phyloP scores from a whole-genome alignment of 2,888 invertebrate species.

The Microctonus brassicae region DNA sequence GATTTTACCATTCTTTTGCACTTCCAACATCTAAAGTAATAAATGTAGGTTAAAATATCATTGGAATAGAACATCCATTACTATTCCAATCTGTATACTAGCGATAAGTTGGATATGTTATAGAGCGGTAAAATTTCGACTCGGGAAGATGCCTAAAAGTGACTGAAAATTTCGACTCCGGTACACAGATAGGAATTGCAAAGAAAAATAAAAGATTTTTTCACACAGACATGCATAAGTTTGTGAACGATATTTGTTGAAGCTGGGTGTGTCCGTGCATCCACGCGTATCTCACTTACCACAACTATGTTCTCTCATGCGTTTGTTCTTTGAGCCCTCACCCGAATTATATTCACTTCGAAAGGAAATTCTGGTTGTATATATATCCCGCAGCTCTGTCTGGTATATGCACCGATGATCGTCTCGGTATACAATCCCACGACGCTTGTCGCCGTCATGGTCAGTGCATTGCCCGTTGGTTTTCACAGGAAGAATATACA shows the following conservation, averaged over 20 bases:
- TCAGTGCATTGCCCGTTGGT: slow-evolving; percentile 7
- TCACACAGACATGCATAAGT: too few relatives aligned
- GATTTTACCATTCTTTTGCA: too few relatives aligned
- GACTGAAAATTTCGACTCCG: too few relatives aligned
- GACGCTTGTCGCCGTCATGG: slow-evolving; percentile 26
- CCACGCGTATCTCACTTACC: slow-evolving; percentile 41
- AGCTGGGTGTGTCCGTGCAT: slow-evolving; percentile 33
- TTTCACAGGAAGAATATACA: slow-evolving; percentile 16
- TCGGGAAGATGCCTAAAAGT: too few relatives aligned
- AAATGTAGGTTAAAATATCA: too few relatives aligned
- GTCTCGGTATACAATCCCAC: slow-evolving; percentile 1
- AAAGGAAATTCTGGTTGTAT: slow-evolving; percentile 35
- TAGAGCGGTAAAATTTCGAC: too few relatives aligned
- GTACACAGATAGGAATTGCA: too few relatives aligned
- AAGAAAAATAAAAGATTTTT: too few relatives aligned
- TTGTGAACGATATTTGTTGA: neutral
- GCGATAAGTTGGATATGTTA: too few relatives aligned
- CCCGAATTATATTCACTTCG: slow-evolving; percentile 46
- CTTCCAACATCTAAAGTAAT: too few relatives aligned
- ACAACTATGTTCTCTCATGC: slow-evolving; percentile 42
- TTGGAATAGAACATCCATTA: too few relatives aligned
- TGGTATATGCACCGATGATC: neutral
- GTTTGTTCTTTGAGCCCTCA: slow-evolving; percentile 30
- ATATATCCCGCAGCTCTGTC: neutral
- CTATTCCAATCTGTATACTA: too few relatives aligned